Percentiles rank a stretch among this genome's conserved stretches.
phyloP scores from a whole-genome alignment of 2,113 vertebrate species.

The Apodemus speciosus region DNA sequence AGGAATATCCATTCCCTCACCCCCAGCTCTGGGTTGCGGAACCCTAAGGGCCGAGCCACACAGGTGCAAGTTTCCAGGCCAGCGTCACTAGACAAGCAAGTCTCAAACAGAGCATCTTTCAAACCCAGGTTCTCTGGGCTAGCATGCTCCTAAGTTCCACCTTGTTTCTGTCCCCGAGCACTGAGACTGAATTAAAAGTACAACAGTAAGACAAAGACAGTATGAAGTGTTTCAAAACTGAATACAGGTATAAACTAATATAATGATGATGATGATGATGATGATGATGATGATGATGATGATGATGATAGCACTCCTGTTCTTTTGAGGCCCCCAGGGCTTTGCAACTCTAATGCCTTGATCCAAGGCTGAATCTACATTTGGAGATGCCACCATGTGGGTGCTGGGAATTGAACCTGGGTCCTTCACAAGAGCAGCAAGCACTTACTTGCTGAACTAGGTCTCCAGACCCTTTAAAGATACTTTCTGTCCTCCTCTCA shows the following conservation, averaged over 20 bases:
- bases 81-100: neutral
- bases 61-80: neutral
- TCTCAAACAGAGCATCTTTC: neutral
- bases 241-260: conserved; percentile 62
- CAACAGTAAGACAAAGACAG: conserved; percentile 52
- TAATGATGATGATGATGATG: conserved; percentile 59
- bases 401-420: neutral
- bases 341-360: neutral
- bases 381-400: neutral
- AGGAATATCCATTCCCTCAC: neutral
- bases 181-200: neutral
- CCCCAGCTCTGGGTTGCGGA: neutral
- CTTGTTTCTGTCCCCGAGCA: neutral
- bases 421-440: neutral
- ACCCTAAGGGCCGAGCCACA: neutral
- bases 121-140: neutral
- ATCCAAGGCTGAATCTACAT: conserved; percentile 40
- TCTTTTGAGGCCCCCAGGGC: conserved; percentile 29
- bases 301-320: neutral
- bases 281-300: conserved; percentile 61
- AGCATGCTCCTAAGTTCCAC: neutral
- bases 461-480: conserved; percentile 19
- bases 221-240: conserved; percentile 1
- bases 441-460: neutral
- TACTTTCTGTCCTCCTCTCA: conserved; percentile 67